Evolutionary conservation across 2,797 vertebrate genomes (phyloP), one percentile per base, ranked within the genome.

Genomic region (Chaetodon trifasciatus): DNA sequence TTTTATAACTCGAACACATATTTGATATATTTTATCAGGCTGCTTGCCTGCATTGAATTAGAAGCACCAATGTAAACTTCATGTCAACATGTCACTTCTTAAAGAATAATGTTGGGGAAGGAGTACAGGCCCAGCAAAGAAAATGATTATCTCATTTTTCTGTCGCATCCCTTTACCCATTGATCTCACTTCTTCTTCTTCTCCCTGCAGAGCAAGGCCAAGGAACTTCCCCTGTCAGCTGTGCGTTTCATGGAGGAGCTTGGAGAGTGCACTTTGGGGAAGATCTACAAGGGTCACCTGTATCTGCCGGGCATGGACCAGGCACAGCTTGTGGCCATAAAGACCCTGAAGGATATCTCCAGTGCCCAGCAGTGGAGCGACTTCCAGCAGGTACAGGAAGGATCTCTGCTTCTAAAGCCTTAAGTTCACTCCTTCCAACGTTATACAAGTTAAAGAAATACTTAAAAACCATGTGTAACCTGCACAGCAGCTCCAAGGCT

Each of bases 191-290:
- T 10, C 21, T 70, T 63, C 39, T 50, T 68, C 24, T 63, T 62
- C 44, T 64, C 39, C 73, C 47, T 55, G 50, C 85, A 99, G 98
- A 97, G 96, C 79, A 99, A 99, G 85, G 97, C 98, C 64, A 99
- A 99, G 86, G 98, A 99, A 88, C 92, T 99, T 79, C 98, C 98
- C 1, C 94, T 99, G 52, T 99, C 98, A 0, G 98, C 98, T 0
- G 98, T 99, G 13, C 97, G 97, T 44, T 99, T 99, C 94, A 99
- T 99, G 98, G 98, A 99, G 95, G 98, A 99, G 88, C 83, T 99
- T 24, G 98, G 98, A 0, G 98, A 99, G 46, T 97, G 98, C 17
- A 66, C 90, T 0, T 94, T 99, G 0, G 97, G 98, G 23, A 99
- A 99, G 95, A 97, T 99, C 94, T 99, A 99, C 94, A 99, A 99